These are phyloP conservation scores for Antechinus flavipes DNA, from an alignment of 2,113 vertebrate genomes.

Conservation along the genomic window DNA sequence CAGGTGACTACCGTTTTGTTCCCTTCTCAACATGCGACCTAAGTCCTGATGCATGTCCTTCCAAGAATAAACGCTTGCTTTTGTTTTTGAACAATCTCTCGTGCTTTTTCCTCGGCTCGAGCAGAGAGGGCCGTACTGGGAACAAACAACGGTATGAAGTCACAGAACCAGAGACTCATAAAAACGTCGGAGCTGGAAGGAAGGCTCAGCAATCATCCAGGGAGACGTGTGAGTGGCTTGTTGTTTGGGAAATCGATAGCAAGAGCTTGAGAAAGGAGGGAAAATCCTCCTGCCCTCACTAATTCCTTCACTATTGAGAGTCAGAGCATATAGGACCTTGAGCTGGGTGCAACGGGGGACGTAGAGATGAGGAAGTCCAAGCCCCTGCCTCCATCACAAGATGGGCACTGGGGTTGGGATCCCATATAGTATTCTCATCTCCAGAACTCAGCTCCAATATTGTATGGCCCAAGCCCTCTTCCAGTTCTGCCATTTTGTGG, in stretches of 20 bases:
- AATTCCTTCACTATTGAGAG: not conserved
- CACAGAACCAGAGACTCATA: too few relatives aligned
- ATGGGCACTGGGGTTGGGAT: too few relatives aligned
- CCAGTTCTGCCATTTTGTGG: too few relatives aligned
- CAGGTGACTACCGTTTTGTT: not conserved
- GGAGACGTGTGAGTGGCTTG: too few relatives aligned
- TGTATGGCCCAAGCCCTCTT: too few relatives aligned
- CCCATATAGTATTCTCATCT: too few relatives aligned
- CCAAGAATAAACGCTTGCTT: not conserved
- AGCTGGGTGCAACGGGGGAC: constrained; percentile 17
- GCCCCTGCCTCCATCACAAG: accelerated
- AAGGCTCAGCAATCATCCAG: too few relatives aligned
- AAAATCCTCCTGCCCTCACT: not conserved
- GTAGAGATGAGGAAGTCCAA: constrained; percentile 32
- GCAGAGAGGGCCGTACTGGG: too few relatives aligned
- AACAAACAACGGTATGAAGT: too few relatives aligned
- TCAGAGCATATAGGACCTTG: not conserved
- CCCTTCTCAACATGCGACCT: not conserved
- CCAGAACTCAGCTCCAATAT: too few relatives aligned
- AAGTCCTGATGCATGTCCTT: not conserved
- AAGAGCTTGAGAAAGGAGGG: not conserved
- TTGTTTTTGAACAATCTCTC: constrained; percentile 13
- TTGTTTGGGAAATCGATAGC: too few relatives aligned
- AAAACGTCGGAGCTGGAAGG: too few relatives aligned
- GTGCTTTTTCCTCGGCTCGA: not conserved